Conservation (phyloP, 2,888 invertebrate genomes). For the Cerceris rybyensis region DNA sequence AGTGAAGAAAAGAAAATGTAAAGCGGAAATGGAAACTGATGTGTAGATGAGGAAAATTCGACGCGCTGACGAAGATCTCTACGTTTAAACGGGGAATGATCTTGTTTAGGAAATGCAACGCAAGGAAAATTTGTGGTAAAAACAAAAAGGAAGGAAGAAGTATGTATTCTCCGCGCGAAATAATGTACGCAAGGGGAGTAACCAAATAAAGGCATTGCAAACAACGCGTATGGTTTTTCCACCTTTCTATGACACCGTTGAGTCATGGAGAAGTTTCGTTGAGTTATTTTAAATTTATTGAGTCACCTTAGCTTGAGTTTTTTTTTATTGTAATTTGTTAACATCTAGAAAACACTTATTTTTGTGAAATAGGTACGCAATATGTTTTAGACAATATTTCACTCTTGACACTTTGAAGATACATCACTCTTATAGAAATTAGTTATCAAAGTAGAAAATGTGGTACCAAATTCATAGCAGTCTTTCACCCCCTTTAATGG, state of each 20-base stretch:
- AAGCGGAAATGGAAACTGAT: constrained; percentile 18
- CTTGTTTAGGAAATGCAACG: not conserved
- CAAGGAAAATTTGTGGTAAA: not conserved
- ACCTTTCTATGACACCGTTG: not conserved
- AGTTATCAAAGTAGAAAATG: too few species aligned
- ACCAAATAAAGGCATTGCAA: constrained; percentile 77
- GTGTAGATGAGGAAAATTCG: constrained; percentile 15
- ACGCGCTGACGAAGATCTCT: not conserved
- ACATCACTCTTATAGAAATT: too few species aligned
- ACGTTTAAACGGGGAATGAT: not conserved
- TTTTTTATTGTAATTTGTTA: too few species aligned
- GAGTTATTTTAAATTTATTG: not conserved
- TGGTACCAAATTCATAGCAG: too few species aligned
- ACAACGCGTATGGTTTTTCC: constrained; percentile 52
- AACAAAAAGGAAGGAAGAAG: constrained; percentile 41
- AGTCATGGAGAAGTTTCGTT: not conserved
- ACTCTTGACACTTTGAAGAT: too few species aligned
- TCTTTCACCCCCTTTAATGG: too few species aligned
- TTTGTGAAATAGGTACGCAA: too few species aligned
- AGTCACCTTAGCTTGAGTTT: too few species aligned
- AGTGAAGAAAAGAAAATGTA: constrained; percentile 38
- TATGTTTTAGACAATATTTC: too few species aligned
- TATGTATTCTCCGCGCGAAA: constrained; percentile 61
- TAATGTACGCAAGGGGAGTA: constrained; percentile 74
- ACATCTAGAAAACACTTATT: too few species aligned